phyloP scores from a whole-genome alignment of 2,797 vertebrate species.

The Xerus rutilus region DNA sequence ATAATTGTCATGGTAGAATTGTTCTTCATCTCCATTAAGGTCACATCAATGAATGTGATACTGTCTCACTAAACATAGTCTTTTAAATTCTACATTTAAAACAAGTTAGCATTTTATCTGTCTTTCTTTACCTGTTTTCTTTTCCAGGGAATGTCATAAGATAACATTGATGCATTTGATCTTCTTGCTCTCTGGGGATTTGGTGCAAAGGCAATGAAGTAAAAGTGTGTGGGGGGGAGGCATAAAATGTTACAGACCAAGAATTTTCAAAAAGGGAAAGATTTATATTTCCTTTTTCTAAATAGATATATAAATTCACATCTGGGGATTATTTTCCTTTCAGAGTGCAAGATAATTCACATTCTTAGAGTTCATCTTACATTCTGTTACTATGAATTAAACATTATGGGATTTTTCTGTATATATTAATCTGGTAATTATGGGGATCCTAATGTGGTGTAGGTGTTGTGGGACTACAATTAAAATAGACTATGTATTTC shows the following conservation, averaged over 20 bases:
- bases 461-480: not conserved
- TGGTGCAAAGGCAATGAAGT: not conserved
- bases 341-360: not conserved
- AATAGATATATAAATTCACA: constrained; percentile 1
- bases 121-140: constrained; percentile 39
- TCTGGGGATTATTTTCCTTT: not conserved
- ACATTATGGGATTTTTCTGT: not conserved
- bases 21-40: not conserved
- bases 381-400: constrained; percentile 2
- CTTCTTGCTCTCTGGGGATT: not conserved
- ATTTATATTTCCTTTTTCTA: not conserved
- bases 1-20: constrained; percentile 14
- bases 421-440: constrained; percentile 10
- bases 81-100: constrained; percentile 43
- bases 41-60: not conserved
- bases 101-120: not conserved
- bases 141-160: constrained; percentile 23
- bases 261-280: constrained; percentile 7
- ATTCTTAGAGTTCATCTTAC: constrained; percentile 13
- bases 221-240: not conserved
- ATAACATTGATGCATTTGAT: constrained; percentile 50
- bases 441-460: not conserved
- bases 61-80: not conserved
- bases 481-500: not conserved
- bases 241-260: not conserved